Conservation (phyloP, 2,888 invertebrate genomes). For the Platycheirus albimanus region DNA sequence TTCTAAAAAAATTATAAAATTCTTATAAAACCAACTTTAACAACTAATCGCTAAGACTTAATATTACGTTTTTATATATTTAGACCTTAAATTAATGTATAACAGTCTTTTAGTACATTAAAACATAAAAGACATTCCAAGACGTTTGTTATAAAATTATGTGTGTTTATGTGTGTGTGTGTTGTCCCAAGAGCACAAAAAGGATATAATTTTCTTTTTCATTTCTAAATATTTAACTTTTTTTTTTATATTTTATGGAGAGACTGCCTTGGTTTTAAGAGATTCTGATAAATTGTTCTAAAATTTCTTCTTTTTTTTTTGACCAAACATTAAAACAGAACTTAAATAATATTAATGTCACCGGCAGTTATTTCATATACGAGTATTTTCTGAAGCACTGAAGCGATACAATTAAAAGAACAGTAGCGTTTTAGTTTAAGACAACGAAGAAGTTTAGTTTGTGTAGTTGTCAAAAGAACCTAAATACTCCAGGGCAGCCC, state of each 20-base stretch:
- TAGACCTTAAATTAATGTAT: constrained; percentile 78
- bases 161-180: constrained; percentile 10
- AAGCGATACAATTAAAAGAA: no score
- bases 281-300: constrained; percentile 53
- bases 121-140: constrained; percentile 76
- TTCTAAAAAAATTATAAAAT: constrained; percentile 32
- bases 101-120: constrained; percentile 82
- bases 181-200: constrained; percentile 44
- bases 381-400: constrained; percentile 22
- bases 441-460: constrained; percentile 85
- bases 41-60: constrained; percentile 70
- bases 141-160: constrained; percentile 32
- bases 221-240: neutral
- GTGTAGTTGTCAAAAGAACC: constrained; percentile 98
- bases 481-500: constrained; percentile 98
- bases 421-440: constrained; percentile 17
- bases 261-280: constrained; percentile 19
- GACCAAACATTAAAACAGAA: neutral
- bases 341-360: constrained; percentile 36
- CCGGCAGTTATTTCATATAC: constrained; percentile 46
- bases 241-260: neutral
- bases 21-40: constrained; percentile 71
- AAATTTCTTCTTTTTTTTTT: constrained; percentile 7
- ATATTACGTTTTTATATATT: constrained; percentile 21
- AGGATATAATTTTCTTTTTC: constrained; percentile 19